Conservation (phyloP, 2,888 invertebrate species). For the Cotesia congregata region DNA sequence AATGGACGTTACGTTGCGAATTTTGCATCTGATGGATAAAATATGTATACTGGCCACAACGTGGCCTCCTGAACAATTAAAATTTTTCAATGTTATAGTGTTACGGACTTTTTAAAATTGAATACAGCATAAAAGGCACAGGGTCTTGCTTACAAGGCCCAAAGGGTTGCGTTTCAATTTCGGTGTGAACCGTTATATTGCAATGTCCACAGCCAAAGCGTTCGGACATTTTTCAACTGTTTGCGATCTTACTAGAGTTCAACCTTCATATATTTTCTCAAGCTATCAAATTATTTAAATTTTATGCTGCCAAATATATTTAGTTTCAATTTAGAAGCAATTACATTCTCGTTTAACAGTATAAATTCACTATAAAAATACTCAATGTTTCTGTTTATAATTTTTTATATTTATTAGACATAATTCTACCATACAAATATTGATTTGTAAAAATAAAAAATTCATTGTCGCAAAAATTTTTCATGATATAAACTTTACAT, state of each 20-base stretch:
- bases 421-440: too few species aligned
- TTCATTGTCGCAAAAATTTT: too few species aligned
- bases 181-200: slow-evolving; percentile 63
- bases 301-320: not conserved
- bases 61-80: slow-evolving; percentile 66
- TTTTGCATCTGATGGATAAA: slow-evolving; percentile 53
- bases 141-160: slow-evolving; percentile 35
- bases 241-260: not conserved
- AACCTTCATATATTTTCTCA: not conserved
- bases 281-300: slow-evolving; percentile 4
- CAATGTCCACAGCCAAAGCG: slow-evolving; percentile 60
- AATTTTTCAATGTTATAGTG: slow-evolving; percentile 52
- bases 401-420: too few species aligned
- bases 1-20: slow-evolving; percentile 52
- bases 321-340: not conserved
- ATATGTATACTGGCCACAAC: slow-evolving; percentile 49
- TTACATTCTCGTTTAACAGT: not conserved
- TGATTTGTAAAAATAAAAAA: too few species aligned
- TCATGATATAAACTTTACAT: too few species aligned
- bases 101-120: slow-evolving; percentile 9
- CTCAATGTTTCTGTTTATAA: too few species aligned
- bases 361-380: too few species aligned
- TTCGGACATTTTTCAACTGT: slow-evolving; percentile 47
- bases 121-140: slow-evolving; percentile 34
- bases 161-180: slow-evolving; percentile 62